These are phyloP conservation scores for Microctonus hyperodae DNA, from an alignment of 2,888 invertebrate genomes.

Conservation along the genomic window DNA sequence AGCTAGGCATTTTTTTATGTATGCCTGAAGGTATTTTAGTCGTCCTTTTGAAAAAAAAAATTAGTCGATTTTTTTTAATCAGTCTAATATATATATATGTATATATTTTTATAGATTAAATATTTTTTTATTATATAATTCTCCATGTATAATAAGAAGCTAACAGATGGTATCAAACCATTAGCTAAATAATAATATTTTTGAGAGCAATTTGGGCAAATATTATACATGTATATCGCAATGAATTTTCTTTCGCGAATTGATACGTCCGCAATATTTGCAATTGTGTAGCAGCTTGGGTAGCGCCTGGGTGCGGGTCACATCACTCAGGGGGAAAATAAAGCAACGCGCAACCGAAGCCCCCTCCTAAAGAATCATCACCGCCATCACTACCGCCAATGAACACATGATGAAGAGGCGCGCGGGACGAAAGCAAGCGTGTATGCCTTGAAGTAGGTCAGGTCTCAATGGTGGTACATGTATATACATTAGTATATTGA, in stretches of 20 bases:
- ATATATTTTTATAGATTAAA: too few species aligned
- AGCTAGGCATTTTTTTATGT: too few species aligned
- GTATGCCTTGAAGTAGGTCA: slow-evolving; percentile 44
- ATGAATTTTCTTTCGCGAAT: slow-evolving; percentile 24
- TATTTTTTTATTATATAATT: too few species aligned
- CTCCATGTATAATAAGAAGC: too few species aligned
- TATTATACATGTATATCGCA: slow-evolving; percentile 11
- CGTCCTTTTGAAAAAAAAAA: too few species aligned
- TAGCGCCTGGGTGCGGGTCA: slow-evolving; percentile 22
- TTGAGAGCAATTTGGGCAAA: background rate
- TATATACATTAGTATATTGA: slow-evolving; percentile 19
- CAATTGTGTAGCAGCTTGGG: slow-evolving; percentile 12
- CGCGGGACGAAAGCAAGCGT: slow-evolving; percentile 32
- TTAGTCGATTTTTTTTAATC: too few species aligned
- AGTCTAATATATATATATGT: too few species aligned
- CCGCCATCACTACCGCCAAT: slow-evolving; percentile 3
- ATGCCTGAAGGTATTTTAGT: too few species aligned
- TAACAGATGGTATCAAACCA: too few species aligned
- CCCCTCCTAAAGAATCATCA: background rate
- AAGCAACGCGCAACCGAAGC: background rate
- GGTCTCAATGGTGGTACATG: slow-evolving; percentile 41
- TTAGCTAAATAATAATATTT: background rate
- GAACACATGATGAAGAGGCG: slow-evolving; percentile 10
- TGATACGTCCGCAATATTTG: slow-evolving; percentile 17
- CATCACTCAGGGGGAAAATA: slow-evolving; percentile 5